Evolutionary conservation across 2,113 vertebrate genomes (phyloP), one percentile per base, ranked within the genome.

Genomic region (Galeopterus variegatus): DNA sequence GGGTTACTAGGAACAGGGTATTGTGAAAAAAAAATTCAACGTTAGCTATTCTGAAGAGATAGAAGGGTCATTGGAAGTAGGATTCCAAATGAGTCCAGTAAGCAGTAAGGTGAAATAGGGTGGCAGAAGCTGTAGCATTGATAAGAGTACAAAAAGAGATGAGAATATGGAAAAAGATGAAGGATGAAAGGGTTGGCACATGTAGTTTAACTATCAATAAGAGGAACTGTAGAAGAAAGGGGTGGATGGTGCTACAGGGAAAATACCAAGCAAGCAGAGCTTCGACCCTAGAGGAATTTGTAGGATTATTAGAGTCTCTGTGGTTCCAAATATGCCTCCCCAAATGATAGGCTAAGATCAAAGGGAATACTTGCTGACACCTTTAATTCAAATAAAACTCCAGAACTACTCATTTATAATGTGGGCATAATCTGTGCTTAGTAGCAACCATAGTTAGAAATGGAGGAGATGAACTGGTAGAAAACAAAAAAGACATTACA

Each of bases 401-500:
- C 1, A 1, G 65, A 76, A 82, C 89, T 69, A 88, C 4, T 73
- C n/a, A 62, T 79, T 88, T 90, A 65, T 88, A 88, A 84, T 1
- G 7, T 45, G 60, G 64, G 48, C 85, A 60, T 72, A 50, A 77
- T 79, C 86, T 91, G 50, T 88, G n/a, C 12, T 93, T 81, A 91
- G 48, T n/a, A 23, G 45, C 65, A 58, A 93, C 77, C 85, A 56
- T 6, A 45, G 58, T 26, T 93, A 76, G 50, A n/a, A 97, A 88
- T 17, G 3, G 90, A 91, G 72, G 41, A 87, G 31, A 23, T 86
- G 23, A 94, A 86, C 54, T 94, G 88, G 56, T 62, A 90, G 45
- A 76, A 97, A 93, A 86, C 48, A 85, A 54, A 85, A 94, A 96
- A 94, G 82, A 58, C 56, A 33, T 94, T 86, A 56, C 67, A 85